These are phyloP conservation scores for Myoxocephalus aenaeus DNA, from an alignment of 2,797 vertebrate species.

Conservation along the genomic window DNA sequence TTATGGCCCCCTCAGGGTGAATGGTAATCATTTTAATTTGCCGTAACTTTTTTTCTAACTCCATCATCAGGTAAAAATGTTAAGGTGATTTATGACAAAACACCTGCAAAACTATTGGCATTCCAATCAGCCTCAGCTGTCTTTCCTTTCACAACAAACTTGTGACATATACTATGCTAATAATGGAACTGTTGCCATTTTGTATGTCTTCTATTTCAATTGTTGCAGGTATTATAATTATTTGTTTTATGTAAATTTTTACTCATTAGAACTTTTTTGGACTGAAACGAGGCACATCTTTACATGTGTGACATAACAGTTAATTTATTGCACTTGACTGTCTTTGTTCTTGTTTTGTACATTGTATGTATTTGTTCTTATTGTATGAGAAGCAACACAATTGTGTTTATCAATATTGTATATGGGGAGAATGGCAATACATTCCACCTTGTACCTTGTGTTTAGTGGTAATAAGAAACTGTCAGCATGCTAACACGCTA, in stretches of 20 bases:
- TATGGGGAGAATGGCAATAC: neutral
- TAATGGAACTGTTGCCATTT: neutral
- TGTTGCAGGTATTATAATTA: neutral
- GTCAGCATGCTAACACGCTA: neutral
- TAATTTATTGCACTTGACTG: neutral
- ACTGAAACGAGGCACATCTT: neutral
- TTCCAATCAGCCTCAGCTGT: neutral
- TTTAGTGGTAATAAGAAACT: neutral
- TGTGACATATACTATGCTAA: neutral
- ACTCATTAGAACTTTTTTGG: neutral
- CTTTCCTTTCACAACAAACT: neutral
- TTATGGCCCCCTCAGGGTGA: neutral
- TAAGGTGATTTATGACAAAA: slow-evolving; percentile 9
- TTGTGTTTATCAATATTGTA: neutral
- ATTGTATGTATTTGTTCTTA: neutral
- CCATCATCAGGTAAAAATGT: neutral
- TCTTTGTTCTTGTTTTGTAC: neutral
- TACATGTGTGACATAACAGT: neutral
- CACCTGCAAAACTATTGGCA: slow-evolving; percentile 3
- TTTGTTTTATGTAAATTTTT: neutral
- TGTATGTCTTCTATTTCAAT: neutral
- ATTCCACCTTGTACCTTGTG: neutral
- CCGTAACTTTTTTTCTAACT: neutral
- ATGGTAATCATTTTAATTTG: neutral
- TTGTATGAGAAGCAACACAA: neutral